Evolutionary conservation across 2,797 vertebrate genomes (phyloP).

Genomic region (Neomorphus geoffroyi): DNA sequence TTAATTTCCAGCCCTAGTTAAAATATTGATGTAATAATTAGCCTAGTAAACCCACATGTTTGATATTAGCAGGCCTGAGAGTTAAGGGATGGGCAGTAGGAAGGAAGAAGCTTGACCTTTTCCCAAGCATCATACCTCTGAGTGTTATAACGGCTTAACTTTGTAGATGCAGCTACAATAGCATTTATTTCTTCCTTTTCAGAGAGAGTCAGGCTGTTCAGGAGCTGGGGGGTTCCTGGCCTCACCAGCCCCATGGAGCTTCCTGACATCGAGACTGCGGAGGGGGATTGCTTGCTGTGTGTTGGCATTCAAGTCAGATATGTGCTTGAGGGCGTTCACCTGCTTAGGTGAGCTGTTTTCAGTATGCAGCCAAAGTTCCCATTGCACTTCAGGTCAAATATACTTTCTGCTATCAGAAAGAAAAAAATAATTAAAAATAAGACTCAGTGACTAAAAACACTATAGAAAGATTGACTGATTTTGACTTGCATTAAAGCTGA

Average conservation of each 20-base stretch:
- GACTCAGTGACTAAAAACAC: not conserved
- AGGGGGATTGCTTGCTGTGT: not conserved
- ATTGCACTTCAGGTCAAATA: not conserved
- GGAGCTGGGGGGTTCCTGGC: not conserved
- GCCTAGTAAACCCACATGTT: not conserved
- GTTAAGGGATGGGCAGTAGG: too few species aligned
- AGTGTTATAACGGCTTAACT: not conserved
- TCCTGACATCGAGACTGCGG: rapidly evolving
- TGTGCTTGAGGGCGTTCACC: rapidly evolving
- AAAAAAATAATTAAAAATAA: not conserved
- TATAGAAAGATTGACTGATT: not conserved
- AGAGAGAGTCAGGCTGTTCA: not conserved
- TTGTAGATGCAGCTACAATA: not conserved
- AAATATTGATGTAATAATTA: not conserved
- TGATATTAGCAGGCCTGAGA: not conserved
- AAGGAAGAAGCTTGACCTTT: not conserved
- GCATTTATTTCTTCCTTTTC: not conserved
- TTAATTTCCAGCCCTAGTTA: not conserved
- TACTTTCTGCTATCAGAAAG: not conserved
- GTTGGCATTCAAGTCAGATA: not conserved
- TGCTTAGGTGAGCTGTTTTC: not conserved
- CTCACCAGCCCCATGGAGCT: rapidly evolving
- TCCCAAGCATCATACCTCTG: not conserved
- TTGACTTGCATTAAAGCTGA: not conserved
- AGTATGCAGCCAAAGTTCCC: not conserved